Evolutionary conservation across 2,113 vertebrate genomes (phyloP).

Genomic region (Ammodytes marinus): DNA sequence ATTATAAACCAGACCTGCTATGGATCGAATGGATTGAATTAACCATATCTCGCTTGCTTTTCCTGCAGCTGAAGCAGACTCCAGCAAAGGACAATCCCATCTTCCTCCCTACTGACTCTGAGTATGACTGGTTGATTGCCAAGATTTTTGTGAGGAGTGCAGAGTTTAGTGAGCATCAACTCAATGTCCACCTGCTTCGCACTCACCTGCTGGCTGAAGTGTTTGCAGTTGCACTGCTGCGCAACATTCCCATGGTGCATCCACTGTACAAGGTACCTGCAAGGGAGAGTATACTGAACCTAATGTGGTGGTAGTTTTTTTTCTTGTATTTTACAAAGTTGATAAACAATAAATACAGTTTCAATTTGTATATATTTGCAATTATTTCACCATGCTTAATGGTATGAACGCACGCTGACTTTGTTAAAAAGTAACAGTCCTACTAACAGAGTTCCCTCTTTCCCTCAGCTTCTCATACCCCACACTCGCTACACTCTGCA

Average conservation of each 20-base stretch:
- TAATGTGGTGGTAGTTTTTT: not conserved
- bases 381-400: not conserved
- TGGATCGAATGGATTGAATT: not conserved
- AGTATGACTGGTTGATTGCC: constrained; percentile 84
- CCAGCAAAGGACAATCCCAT: constrained; percentile 75
- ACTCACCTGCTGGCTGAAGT: constrained; percentile 86
- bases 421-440: not conserved
- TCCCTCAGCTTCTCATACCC: constrained; percentile 70
- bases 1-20: too few relatives aligned
- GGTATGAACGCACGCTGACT: not conserved
- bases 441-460: not conserved
- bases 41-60: not conserved
- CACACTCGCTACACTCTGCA: constrained; percentile 79
- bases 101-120: constrained; percentile 82
- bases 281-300: not conserved
- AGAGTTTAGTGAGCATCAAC: constrained; percentile 82
- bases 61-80: constrained; percentile 69
- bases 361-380: not conserved
- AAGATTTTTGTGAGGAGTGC: constrained; percentile 85
- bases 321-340: not conserved
- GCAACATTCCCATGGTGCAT: constrained; percentile 83
- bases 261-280: constrained; percentile 83
- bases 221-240: constrained; percentile 82
- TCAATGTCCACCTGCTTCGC: constrained; percentile 82
- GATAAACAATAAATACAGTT: not conserved